Conservation (phyloP, 2,888 invertebrate genomes). For the Ormyrus thymus region DNA sequence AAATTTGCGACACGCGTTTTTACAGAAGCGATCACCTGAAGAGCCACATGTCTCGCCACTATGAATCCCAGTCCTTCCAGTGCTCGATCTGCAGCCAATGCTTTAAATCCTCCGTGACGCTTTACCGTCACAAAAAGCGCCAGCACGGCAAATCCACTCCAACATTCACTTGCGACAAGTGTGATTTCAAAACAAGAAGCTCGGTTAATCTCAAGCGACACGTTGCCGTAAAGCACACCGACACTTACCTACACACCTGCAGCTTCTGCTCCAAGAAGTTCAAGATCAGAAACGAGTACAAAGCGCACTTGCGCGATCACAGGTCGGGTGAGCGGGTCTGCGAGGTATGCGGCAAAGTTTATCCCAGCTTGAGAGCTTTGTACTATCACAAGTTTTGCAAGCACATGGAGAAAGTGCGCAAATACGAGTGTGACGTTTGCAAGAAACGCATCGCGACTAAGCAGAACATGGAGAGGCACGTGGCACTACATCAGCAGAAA, state of each 20-base stretch:
- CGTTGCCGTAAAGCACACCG: constrained; percentile 60
- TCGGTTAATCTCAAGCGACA: constrained; percentile 63
- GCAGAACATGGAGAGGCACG: constrained; percentile 51
- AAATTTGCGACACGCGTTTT: no score
- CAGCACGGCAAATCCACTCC: no score
- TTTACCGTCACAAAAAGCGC: no score
- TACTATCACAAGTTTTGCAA: constrained; percentile 45
- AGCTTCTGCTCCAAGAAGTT: constrained; percentile 77
- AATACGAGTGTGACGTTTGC: constrained; percentile 49
- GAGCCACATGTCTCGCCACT: no score
- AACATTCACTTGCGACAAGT: constrained; percentile 60
- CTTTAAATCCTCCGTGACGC: no score
- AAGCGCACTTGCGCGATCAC: constrained; percentile 75
- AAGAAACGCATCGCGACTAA: constrained; percentile 48
- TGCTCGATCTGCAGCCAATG: no score
- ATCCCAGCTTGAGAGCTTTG: constrained; percentile 15
- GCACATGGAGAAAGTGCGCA: constrained; percentile 15
- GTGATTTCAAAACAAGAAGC: constrained; percentile 62
- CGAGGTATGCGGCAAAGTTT: constrained; percentile 65
- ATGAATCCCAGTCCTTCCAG: no score
- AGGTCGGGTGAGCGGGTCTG: constrained; percentile 69
- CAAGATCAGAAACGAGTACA: constrained; percentile 77
- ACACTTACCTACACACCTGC: constrained; percentile 2
- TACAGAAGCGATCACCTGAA: no score
- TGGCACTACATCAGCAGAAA: constrained; percentile 62